Conservation (phyloP, 2,888 invertebrate genomes). For the Conomelus anceps region DNA sequence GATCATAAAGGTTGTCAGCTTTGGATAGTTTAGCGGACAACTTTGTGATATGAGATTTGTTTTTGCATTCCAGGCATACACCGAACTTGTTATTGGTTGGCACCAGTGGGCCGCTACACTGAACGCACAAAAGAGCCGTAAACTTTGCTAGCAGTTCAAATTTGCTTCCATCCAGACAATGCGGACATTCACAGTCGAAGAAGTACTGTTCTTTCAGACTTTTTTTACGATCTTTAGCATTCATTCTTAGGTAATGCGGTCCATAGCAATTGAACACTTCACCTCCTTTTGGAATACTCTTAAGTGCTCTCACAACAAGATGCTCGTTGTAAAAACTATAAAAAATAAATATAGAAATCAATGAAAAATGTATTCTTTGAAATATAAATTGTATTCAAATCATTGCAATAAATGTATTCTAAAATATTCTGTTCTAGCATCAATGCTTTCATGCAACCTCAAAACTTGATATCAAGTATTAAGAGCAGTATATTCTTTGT, state of each 20-base stretch:
- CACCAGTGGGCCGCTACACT: slow-evolving; percentile 22
- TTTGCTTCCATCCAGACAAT: slow-evolving; percentile 47
- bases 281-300: slow-evolving; percentile 54
- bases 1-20: slow-evolving; percentile 13
- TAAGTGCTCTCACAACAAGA: slow-evolving; percentile 62
- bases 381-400: neutral
- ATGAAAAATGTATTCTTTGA: neutral
- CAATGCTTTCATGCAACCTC: no score
- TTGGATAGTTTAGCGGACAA: slow-evolving; percentile 12
- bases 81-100: neutral
- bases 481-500: no score
- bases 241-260: slow-evolving; percentile 61
- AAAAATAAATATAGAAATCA: slow-evolving; percentile 27
- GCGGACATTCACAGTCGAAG: slow-evolving; percentile 68
- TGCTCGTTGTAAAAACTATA: slow-evolving; percentile 62
- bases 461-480: no score
- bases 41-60: slow-evolving; percentile 3
- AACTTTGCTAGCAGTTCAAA: slow-evolving; percentile 22
- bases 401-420: no score
- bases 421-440: no score
- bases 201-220: slow-evolving; percentile 63
- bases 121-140: slow-evolving; percentile 22
- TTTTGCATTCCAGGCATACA: slow-evolving; percentile 17
- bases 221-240: slow-evolving; percentile 52
- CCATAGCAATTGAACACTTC: slow-evolving; percentile 84